These are phyloP conservation scores for Leptopilina myrica DNA, from an alignment of 2,888 invertebrate genomes.

Conservation along the genomic window DNA sequence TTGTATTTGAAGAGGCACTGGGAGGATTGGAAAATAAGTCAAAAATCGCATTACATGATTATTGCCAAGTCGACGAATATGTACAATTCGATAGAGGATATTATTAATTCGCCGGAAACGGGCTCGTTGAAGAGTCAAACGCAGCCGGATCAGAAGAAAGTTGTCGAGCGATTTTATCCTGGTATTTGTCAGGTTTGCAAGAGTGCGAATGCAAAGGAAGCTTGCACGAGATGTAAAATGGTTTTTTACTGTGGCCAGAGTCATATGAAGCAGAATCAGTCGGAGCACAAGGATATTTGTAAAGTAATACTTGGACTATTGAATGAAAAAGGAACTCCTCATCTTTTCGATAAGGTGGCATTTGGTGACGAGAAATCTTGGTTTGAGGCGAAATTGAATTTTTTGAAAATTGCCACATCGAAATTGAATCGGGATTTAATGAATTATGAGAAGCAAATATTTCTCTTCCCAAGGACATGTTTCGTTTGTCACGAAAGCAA, in stretches of 20 bases:
- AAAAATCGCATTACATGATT: not conserved
- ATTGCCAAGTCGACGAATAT: not conserved
- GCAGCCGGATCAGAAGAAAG: slow-evolving; percentile 53
- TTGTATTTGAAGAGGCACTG: not conserved
- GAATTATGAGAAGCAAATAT: slow-evolving; percentile 62
- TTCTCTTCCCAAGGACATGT: slow-evolving; percentile 66
- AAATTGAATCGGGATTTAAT: slow-evolving; percentile 54
- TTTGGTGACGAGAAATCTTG: slow-evolving; percentile 49
- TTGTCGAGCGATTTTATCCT: slow-evolving; percentile 63
- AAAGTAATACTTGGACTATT: slow-evolving; percentile 59
- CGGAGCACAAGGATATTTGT: slow-evolving; percentile 69
- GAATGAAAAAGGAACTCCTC: slow-evolving; percentile 48
- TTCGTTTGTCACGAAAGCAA: slow-evolving; percentile 60
- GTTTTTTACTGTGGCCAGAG: slow-evolving; percentile 70
- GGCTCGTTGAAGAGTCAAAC: not conserved
- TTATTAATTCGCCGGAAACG: not conserved
- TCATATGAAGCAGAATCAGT: slow-evolving; percentile 72
- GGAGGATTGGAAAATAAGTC: not conserved
- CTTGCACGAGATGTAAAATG: slow-evolving; percentile 70
- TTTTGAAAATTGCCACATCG: slow-evolving; percentile 56
- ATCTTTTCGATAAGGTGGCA: slow-evolving; percentile 42
- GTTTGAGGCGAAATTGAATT: slow-evolving; percentile 56
- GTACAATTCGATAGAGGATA: not conserved
- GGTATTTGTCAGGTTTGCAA: slow-evolving; percentile 74
- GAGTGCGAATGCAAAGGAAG: slow-evolving; percentile 62